Base-by-base conservation (phyloP, 2,888 invertebrate genomes). In the Cyaniris semiargus region DNA sequence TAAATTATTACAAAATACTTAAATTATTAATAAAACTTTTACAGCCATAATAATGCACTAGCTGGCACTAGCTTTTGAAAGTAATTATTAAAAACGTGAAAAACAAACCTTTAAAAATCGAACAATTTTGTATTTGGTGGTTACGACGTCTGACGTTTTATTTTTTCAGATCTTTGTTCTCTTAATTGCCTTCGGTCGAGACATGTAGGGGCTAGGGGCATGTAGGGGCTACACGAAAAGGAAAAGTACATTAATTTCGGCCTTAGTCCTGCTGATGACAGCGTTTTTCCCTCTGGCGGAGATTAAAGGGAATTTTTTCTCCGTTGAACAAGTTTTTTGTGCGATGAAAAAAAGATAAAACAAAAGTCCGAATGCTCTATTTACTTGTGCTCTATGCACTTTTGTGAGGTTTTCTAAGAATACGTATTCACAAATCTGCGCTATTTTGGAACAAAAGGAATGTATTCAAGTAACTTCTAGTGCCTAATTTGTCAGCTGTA, bases 221-320 rank as follows among this genome's bases (percentile, higher is more conserved):
- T 66, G 66, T 66, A 31, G 66, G 66, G 66, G 66, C 66, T 66
- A 71, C 38, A 38, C 13, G 38, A 38, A 71, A 71, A 38, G 34
- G n/a, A 38, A 71, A 71, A 38, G 71, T 21, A 71, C 71, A 71
- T 71, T 71, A 71, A 71, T 71, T 71, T 71, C 38, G 71, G 34
- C 1, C 38, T 66, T 27, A 66, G 38, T 38, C 34, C 71, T 71
- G 71, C 38, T 18, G 38, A 38, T 38, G 71, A 71, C 71, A 71
- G 71, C 34, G 34, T 71, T 71, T 71, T 71, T 71, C n/a, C 71
- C n/a, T 71, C 38, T 71, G 38, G 71, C 71, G 38, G n/a, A 38
- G 21, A 71, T 38, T 71, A 66, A 31, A 66, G 66, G 66, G 66
- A 6, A 66, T 66, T 66, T 60, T 66, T 66, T 27, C 27, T 66